Conservation (phyloP, 2,113 vertebrate genomes). For the Pterophyllum scalare region DNA sequence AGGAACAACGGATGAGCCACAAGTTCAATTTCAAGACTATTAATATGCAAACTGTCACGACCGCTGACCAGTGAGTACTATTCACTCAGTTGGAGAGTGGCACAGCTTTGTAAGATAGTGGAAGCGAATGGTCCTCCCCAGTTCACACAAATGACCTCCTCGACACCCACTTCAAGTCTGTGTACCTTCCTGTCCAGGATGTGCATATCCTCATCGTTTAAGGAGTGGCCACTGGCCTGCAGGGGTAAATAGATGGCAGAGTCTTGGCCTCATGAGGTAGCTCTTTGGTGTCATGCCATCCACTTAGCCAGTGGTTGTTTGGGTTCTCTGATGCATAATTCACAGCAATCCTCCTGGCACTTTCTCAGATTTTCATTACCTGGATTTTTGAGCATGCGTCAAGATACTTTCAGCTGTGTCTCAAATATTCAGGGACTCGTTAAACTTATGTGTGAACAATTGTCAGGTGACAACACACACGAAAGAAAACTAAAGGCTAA, state of each 20-base stretch:
- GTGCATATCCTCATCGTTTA: neutral
- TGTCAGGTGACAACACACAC: neutral
- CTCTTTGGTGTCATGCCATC: neutral
- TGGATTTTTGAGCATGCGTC: neutral
- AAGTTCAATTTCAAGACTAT: too few species aligned
- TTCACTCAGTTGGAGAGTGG: neutral
- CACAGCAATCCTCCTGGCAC: neutral
- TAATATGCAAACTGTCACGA: too few species aligned
- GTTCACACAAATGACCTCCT: neutral
- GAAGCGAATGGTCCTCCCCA: neutral
- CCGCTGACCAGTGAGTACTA: neutral
- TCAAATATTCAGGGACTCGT: fast-evolving
- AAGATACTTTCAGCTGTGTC: neutral
- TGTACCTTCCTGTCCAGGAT: neutral
- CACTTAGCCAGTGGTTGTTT: neutral
- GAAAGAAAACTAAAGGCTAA: too few species aligned
- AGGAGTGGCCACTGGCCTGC: neutral
- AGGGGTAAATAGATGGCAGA: too few species aligned
- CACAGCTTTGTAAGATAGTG: neutral
- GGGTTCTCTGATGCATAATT: neutral
- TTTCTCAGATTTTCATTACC: neutral
- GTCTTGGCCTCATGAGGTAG: neutral
- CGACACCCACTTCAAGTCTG: neutral
- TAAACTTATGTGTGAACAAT: neutral
- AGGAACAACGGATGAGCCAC: neutral